phyloP scores from a whole-genome alignment of 2,888 invertebrate genomes.

The Caenorhabditis sulstoni region DNA sequence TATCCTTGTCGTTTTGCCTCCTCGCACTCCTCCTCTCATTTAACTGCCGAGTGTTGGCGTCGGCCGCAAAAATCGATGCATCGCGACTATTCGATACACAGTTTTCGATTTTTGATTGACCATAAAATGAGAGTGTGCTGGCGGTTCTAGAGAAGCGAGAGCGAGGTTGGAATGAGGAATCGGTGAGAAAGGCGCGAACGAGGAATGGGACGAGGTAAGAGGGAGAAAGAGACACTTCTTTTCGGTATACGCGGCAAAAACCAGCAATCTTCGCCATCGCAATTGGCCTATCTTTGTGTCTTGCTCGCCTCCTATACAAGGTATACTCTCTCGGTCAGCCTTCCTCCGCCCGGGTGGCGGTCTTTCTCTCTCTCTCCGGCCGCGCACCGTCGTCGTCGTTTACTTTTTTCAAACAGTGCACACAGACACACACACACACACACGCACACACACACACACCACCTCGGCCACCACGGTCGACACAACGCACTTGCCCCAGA shows the following conservation, averaged over 20 bases:
- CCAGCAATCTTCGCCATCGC: constrained; percentile 46
- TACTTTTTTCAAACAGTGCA: constrained; percentile 59
- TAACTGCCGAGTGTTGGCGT: too few species aligned
- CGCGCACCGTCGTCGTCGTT: constrained; percentile 57
- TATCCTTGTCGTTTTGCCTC: constrained; percentile 11
- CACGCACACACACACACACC: constrained; percentile 31
- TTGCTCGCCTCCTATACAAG: constrained; percentile 14
- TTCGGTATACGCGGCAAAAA: constrained; percentile 29
- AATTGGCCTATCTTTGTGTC: constrained; percentile 40
- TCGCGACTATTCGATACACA: too few species aligned
- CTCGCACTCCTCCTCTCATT: not conserved
- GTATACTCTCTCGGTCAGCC: constrained; percentile 23
- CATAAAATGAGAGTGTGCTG: constrained; percentile 17
- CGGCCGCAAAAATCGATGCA: too few species aligned
- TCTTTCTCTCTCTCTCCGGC: not conserved
- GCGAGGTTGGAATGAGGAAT: constrained; percentile 9
- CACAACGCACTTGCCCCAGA: constrained; percentile 53
- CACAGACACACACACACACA: constrained; percentile 15
- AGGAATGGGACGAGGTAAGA: not conserved
- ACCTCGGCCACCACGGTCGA: constrained; percentile 41
- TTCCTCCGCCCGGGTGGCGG: constrained; percentile 1
- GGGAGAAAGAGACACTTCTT: constrained; percentile 32
- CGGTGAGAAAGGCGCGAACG: not conserved
- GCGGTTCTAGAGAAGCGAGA: too few species aligned
- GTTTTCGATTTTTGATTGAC: constrained; percentile 28